Percentiles rank a stretch among this genome's conserved stretches.
Evolutionary conservation across 2,888 invertebrate genomes (phyloP).

Genomic region (Pammene fasciana): DNA sequence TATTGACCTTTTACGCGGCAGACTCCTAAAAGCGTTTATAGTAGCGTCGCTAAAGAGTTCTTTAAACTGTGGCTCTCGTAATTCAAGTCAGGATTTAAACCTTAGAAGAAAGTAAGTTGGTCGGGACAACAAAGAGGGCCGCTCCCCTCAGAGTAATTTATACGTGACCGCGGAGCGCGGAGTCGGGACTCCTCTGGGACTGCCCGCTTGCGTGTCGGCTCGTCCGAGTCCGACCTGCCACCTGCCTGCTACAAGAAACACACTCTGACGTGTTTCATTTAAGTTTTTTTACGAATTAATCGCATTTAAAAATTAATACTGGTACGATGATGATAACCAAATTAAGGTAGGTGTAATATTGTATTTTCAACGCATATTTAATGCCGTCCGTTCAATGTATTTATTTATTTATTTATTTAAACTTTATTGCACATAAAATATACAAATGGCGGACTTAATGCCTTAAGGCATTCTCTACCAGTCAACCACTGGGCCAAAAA

Average conservation of each 20-base stretch:
- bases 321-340: no score
- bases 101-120: conserved; percentile 76
- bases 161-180: conserved; percentile 74
- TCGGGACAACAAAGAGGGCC: conserved; percentile 74
- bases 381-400: no score
- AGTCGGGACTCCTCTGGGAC: conserved; percentile 62
- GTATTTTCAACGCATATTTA: no score
- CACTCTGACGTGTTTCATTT: conserved; percentile 60
- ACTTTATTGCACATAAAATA: no score
- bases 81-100: conserved; percentile 79
- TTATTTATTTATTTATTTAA: no score
- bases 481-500: no score
- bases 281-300: conserved; percentile 49
- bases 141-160: conserved; percentile 77
- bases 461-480: no score
- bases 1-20: conserved; percentile 51
- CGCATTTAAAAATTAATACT: conserved; percentile 34
- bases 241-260: conserved; percentile 53
- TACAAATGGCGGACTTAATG: no score
- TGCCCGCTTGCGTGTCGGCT: conserved; percentile 63
- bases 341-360: no score
- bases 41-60: conserved; percentile 63
- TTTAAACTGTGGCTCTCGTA: conserved; percentile 68
- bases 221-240: conserved; percentile 53
- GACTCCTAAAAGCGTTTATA: conserved; percentile 44